Conservation (phyloP, 2,113 vertebrate genomes). For the Propithecus coquereli region DNA sequence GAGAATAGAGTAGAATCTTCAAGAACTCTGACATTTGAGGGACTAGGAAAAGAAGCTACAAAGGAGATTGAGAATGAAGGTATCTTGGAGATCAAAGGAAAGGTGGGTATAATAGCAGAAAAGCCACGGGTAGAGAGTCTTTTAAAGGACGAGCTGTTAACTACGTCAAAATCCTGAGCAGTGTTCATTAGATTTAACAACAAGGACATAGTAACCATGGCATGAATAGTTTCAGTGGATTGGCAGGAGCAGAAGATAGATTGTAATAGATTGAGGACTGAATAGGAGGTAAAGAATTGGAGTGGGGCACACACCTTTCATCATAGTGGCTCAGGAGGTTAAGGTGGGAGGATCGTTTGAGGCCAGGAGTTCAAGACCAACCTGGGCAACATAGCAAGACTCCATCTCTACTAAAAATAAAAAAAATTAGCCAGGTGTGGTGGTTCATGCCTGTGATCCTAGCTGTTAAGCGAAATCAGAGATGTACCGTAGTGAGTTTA, state of each 20-base stretch:
- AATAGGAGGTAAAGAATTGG: neutral
- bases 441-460: no score
- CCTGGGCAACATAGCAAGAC: no score
- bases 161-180: neutral
- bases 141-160: neutral
- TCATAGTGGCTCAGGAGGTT: no score
- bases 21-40: neutral
- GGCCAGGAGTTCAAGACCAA: no score
- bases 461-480: no score
- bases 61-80: neutral
- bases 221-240: neutral
- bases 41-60: neutral
- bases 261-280: neutral
- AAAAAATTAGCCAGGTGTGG: no score
- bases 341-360: no score
- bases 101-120: neutral
- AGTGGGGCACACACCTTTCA: no score
- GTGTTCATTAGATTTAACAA: neutral
- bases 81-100: conserved; percentile 7
- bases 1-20: neutral
- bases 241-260: neutral
- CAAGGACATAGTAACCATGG: neutral
- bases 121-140: neutral
- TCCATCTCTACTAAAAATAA: no score
- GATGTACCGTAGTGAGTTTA: neutral